Base-by-base conservation (phyloP, 2,797 vertebrate species). In the Streptopelia turtur region DNA sequence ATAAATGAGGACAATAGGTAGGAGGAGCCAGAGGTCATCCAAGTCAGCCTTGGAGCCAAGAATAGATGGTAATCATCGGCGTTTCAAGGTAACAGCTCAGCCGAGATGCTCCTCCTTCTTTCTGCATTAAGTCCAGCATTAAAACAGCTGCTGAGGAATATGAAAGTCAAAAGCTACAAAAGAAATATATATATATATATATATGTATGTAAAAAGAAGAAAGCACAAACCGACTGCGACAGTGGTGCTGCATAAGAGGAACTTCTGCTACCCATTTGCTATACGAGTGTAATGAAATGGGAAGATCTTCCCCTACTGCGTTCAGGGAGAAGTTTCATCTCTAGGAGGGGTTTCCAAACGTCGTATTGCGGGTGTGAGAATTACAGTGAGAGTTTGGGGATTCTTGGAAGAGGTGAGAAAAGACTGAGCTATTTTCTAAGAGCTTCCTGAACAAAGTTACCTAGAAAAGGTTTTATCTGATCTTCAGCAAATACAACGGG, bases 21-120 rank as follows among this genome's bases (percentile, higher is more conserved):
- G 56, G 71, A 89, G 77, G 56, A 91, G 72, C 33, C 89, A 91
- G 91, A 93, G 91, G 87, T 92, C 61, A 87, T 18, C 39, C 68
- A 30, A 33, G 60, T 13, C 75, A 91, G 35, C 79, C 79, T 49
- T 31, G 72, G 84, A 91, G 87, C 28, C 89, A 89, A 71, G 66
- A 91, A 80, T 4, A 45, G 47, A 59, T 37, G 12, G 56, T 55
- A 74, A 79, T 4, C 68, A 72, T 52, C 70, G 35, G 56, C 77
- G 37, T 3, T 47, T 47, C 56, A 66, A 89, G 74, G 87, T 16
- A 64, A 57, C 8, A 61, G 66, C 66, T n/a, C 10, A 5, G 91
- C 75, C 76, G 63, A 80, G 71, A 33, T 11, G 43, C 72, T 83
- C 45, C 87, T 80, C 69, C 85, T 91, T 14, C 79, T 61, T 71